Evolutionary conservation across 2,888 invertebrate genomes (phyloP), one percentile per base, ranked within the genome.

Genomic region (Baronia brevicornis): DNA sequence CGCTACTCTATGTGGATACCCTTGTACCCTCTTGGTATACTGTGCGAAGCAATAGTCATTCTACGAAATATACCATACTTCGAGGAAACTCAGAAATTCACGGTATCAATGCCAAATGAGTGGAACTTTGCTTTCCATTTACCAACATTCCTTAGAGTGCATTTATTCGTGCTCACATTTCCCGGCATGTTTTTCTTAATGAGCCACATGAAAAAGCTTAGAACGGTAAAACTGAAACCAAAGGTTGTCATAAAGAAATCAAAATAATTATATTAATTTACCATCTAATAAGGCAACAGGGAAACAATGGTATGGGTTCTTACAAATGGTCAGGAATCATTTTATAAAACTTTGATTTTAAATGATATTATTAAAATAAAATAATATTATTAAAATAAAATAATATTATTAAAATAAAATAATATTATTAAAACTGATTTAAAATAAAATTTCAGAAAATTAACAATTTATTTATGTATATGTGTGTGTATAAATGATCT

Each of bases 1-100:
- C 88, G 98, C 7, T 97, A 98, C 69, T 92, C 94, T 0, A 86
- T 95, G 33, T 98, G 97, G 97, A 94, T 98, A 44, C 91, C 95
- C 0, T 85, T 97, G 0, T 98, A 97, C 70, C 98, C 98, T 0
- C 62, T 96, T 19, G 97, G 97, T 3, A 90, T 96, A 48, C 58
- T 95, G 1, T 92, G 94, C 55, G 97, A 98, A 82, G 92, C 94
- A 0, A 89, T 93, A 2, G 87, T 94, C 6, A 86, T 94, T 21
- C 79, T 94, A 8, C 86, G 94, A 29, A 93, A 95, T 63, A 92
- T 97, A 58, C 94, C 96, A 0, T 94, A 93, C 63, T 94, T 96
- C 55, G 95, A 96, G 47, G 93, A 95, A 58, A 94, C 94, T 0
- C 86, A 88, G 28, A 88, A 84, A 31, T 94, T 93, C 60, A 89